These are phyloP conservation scores for Lamellibrachia satsuma DNA, from an alignment of 2,888 invertebrate genomes.

Conservation along the genomic window DNA sequence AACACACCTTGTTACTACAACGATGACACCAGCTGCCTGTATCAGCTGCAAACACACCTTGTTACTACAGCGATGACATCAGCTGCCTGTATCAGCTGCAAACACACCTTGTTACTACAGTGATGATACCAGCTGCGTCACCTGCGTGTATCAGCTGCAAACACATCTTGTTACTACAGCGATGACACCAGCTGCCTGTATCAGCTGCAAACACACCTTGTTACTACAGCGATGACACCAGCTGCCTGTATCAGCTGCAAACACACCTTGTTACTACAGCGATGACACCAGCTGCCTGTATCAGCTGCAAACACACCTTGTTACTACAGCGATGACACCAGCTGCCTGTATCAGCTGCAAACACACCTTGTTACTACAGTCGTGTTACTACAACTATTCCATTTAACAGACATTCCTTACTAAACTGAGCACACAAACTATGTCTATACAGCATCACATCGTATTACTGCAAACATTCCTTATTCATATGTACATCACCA, in stretches of 20 bases:
- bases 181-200: conserved; percentile 89
- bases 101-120: conserved; percentile 17
- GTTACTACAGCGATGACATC: conserved; percentile 78
- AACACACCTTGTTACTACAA: conserved; percentile 68
- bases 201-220: conserved; percentile 56
- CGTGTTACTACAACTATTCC: too few species aligned
- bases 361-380: too few species aligned
- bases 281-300: conserved; percentile 64
- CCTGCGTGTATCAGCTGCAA: conserved; percentile 77
- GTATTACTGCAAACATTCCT: too few species aligned
- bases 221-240: conserved; percentile 81
- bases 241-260: conserved; percentile 77
- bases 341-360: too few species aligned
- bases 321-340: too few species aligned
- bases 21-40: conserved; percentile 88
- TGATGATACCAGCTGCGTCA: conserved; percentile 59
- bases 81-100: conserved; percentile 79
- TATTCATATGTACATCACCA: conserved; percentile 82
- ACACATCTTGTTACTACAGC: conserved; percentile 68
- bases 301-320: conserved; percentile 47
- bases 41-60: conserved; percentile 63
- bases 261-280: not conserved
- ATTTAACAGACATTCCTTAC: too few species aligned
- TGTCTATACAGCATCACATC: conserved; percentile 71
- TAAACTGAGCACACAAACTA: conserved; percentile 87